Conservation (phyloP, 1,140 invertebrate genomes). For the Sesamia nonagrioides region DNA sequence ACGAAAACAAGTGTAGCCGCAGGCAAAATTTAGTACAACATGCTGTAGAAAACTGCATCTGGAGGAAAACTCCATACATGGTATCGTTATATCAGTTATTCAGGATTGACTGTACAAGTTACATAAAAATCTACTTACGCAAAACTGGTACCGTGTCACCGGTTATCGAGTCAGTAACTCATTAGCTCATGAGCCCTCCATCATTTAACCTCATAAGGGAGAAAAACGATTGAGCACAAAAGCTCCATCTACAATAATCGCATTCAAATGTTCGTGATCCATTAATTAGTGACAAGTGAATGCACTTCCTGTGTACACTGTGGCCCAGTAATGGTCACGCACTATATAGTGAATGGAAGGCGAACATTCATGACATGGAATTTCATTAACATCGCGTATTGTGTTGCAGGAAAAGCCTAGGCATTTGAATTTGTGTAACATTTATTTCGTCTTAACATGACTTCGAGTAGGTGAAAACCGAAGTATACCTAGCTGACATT, state of each 20-base stretch:
- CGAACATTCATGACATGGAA: background rate
- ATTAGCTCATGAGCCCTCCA: conserved; percentile 17
- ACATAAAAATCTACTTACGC: background rate
- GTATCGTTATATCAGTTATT: no score
- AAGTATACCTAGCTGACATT: no score
- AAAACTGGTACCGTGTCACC: background rate
- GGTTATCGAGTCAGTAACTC: conserved; percentile 22
- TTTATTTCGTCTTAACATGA: no score
- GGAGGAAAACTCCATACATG: no score
- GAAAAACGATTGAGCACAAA: conserved; percentile 37
- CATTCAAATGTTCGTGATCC: conserved; percentile 37
- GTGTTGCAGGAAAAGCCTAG: no score
- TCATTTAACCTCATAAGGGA: conserved; percentile 36
- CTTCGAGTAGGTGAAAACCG: no score
- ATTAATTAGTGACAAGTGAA: conserved; percentile 46
- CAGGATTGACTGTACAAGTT: background rate
- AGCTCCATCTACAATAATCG: conserved; percentile 25
- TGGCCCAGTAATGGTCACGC: no score
- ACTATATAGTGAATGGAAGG: conserved; percentile 24
- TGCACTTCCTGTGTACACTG: conserved; percentile 42
- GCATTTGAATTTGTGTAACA: no score
- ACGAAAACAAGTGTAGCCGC: no score
- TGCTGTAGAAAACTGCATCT: no score
- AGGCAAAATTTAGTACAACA: no score
- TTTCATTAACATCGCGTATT: no score